Evolutionary conservation across 1,140 invertebrate genomes (phyloP).

Genomic region (Oncopodura yosiiana): DNA sequence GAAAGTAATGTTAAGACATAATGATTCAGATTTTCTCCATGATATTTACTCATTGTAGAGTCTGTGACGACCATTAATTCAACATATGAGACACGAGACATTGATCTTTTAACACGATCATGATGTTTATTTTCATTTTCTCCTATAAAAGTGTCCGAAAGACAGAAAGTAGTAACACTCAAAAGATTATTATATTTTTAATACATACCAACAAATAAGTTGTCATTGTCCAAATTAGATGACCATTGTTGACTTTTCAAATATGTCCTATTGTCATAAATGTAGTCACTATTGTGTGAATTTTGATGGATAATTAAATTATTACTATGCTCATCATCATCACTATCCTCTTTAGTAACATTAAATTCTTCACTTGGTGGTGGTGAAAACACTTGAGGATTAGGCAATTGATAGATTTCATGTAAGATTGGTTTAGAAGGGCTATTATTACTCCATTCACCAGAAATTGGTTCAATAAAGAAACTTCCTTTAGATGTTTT

Average conservation of each 20-base stretch:
- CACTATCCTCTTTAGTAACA: background rate
- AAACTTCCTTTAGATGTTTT: constrained; percentile 49
- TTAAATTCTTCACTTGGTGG: constrained; percentile 4
- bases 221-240: too few species aligned
- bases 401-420: constrained; percentile 21
- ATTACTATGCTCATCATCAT: background rate
- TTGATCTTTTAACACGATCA: constrained; percentile 25
- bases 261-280: background rate
- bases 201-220: too few species aligned
- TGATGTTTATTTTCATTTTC: background rate
- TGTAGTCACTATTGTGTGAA: background rate
- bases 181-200: too few species aligned
- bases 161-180: too few species aligned
- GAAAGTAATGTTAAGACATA: constrained; percentile 73
- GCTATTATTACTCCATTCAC: constrained; percentile 39
- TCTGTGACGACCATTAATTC: constrained; percentile 47
- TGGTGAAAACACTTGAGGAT: background rate
- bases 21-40: constrained; percentile 50
- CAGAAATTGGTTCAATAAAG: constrained; percentile 50
- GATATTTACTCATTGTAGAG: constrained; percentile 63
- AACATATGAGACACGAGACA: constrained; percentile 24
- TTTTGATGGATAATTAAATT: constrained; percentile 4
- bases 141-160: background rate
- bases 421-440: constrained; percentile 21
- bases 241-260: background rate